A percentile compares a stretch with the other conserved stretches of the same genome.
Conservation (phyloP, 2,113 vertebrate genomes). For the Ploceus nigricollis region DNA sequence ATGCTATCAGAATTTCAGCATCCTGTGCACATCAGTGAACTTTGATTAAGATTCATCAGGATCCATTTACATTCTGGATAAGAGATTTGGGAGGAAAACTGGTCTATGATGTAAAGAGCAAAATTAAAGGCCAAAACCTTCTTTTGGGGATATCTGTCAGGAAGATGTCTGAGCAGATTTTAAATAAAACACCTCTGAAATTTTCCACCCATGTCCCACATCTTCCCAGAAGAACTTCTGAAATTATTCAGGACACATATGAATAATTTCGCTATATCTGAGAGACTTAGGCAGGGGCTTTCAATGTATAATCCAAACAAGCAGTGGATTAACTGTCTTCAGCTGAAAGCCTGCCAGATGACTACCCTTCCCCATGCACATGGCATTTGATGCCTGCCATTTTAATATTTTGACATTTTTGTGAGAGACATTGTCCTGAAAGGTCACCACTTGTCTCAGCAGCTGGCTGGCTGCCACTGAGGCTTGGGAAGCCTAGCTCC, state of each 20-base stretch:
- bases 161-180: neutral
- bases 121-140: neutral
- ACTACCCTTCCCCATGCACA: neutral
- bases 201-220: neutral
- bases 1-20: neutral
- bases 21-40: neutral
- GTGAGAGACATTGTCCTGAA: slow-evolving; percentile 24
- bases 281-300: neutral
- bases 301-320: slow-evolving; percentile 3
- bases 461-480: slow-evolving; percentile 34
- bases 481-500: neutral
- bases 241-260: neutral
- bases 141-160: neutral
- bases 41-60: neutral
- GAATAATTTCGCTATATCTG: neutral
- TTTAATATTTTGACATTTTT: slow-evolving; percentile 52
- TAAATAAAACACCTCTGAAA: neutral
- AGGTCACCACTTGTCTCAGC: slow-evolving; percentile 55
- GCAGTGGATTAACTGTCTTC: neutral
- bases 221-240: neutral
- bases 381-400: slow-evolving; percentile 19
- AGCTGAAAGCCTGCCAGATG: slow-evolving; percentile 14
- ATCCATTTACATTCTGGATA: neutral
- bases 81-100: neutral
- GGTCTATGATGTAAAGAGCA: neutral